phyloP scores from a whole-genome alignment of 2,888 invertebrate genomes.

The Drosophila recens region DNA sequence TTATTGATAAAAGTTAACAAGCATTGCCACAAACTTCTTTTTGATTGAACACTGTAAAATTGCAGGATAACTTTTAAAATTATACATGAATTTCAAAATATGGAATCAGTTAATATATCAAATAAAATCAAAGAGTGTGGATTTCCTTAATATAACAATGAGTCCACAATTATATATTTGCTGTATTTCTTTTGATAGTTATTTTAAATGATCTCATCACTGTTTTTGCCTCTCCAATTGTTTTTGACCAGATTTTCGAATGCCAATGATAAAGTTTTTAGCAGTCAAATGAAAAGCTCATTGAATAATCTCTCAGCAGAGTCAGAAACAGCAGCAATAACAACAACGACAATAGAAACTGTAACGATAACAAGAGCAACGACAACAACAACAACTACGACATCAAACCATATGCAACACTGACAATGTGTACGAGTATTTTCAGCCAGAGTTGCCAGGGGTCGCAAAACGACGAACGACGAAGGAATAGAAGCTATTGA shows the following conservation, averaged over 20 bases:
- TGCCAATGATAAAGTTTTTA: constrained; percentile 68
- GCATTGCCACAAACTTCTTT: constrained; percentile 16
- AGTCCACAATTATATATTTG: neutral
- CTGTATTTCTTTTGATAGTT: neutral
- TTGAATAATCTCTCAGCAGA: constrained; percentile 65
- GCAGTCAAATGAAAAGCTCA: constrained; percentile 74
- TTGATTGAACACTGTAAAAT: constrained; percentile 34
- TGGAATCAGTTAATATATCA: neutral
- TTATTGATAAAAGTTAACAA: constrained; percentile 23
- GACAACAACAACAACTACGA: constrained; percentile 25
- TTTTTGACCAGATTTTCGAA: constrained; percentile 34
- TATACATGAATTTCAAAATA: neutral
- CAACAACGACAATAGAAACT: constrained; percentile 34
- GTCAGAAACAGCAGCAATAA: constrained; percentile 35
- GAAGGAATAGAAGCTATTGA: constrained; percentile 50
- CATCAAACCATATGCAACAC: constrained; percentile 52
- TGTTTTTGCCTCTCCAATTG: constrained; percentile 11
- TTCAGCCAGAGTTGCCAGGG: constrained; percentile 31
- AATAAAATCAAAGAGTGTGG: neutral
- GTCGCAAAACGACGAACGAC: constrained; percentile 12
- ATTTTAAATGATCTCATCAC: neutral
- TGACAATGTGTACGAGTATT: constrained; percentile 25
- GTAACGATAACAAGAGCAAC: constrained; percentile 24
- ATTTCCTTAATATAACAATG: neutral
- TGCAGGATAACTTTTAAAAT: neutral